These are phyloP conservation scores for Hystrix cristata DNA, from an alignment of 2,113 vertebrate genomes.

Conservation along the genomic window DNA sequence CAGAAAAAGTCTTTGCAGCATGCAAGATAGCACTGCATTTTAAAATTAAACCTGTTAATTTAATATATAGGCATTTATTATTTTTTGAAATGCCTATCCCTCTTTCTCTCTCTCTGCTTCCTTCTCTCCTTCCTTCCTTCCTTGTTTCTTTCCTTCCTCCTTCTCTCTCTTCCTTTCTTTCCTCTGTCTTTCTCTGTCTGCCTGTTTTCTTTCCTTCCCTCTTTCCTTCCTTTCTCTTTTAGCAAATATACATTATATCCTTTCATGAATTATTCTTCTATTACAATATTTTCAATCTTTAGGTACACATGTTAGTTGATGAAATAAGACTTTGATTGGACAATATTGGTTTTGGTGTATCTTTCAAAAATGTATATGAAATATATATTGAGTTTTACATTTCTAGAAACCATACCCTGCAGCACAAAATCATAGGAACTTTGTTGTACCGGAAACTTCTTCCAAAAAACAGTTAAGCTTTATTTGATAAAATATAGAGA, in stretches of 20 bases:
- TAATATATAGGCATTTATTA: neutral
- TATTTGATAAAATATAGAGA: neutral
- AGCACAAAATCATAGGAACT: neutral
- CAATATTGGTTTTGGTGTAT: neutral
- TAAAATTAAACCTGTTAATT: neutral
- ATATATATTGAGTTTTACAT: neutral
- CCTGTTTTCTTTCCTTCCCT: neutral
- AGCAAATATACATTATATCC: neutral
- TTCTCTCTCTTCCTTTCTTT: rapidly evolving
- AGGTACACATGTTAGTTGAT: constrained; percentile 29
- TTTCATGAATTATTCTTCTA: constrained; percentile 33
- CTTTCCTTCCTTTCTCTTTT: neutral
- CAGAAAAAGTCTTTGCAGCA: neutral
- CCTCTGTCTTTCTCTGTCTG: neutral
- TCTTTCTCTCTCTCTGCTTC: neutral
- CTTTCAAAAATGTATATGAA: neutral
- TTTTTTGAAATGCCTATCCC: neutral
- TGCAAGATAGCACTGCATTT: neutral
- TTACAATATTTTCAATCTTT: neutral
- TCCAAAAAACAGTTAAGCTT: neutral
- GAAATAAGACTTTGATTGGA: neutral
- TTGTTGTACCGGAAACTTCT: neutral
- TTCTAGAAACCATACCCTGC: neutral
- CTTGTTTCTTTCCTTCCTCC: neutral
- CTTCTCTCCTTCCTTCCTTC: neutral